Conservation (phyloP, 2,888 invertebrate genomes). For the Beris chalybata region DNA sequence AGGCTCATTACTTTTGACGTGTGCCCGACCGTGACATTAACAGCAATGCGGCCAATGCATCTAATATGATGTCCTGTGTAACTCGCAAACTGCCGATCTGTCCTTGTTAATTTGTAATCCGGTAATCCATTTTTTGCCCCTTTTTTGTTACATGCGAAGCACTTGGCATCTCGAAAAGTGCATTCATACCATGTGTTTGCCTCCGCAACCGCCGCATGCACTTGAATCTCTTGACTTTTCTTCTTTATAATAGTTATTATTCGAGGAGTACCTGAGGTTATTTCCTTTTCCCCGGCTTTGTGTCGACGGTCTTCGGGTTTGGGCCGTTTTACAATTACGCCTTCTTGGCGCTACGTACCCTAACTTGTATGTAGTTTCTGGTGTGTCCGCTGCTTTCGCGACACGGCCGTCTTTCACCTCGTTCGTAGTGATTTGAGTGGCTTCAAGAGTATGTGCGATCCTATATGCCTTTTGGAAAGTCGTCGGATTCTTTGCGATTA, state of each 20-base stretch:
- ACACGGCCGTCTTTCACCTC: too few relatives aligned
- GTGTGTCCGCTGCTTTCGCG: too few relatives aligned
- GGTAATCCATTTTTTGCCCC: not conserved
- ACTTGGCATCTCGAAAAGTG: not conserved
- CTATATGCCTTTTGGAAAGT: too few relatives aligned
- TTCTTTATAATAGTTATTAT: too few relatives aligned
- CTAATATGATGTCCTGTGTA: too few relatives aligned
- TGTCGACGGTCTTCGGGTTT: not conserved
- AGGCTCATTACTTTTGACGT: not conserved
- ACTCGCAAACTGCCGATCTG: too few relatives aligned
- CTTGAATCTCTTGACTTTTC: too few relatives aligned
- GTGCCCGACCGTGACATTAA: not conserved
- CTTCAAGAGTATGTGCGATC: too few relatives aligned
- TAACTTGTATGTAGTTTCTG: not conserved
- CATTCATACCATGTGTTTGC: not conserved
- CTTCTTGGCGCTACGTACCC: conserved; percentile 1
- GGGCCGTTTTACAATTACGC: not conserved
- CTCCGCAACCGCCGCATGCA: not conserved
- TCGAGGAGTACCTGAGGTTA: not conserved
- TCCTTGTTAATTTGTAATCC: too few relatives aligned
- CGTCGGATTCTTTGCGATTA: conserved; percentile 17
- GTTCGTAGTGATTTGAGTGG: too few relatives aligned
- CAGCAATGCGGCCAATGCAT: not conserved
- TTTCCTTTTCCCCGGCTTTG: too few relatives aligned
- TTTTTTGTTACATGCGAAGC: not conserved